Evolutionary conservation across 2,888 invertebrate species (phyloP).

Genomic region (Drymonia ruficornis): DNA sequence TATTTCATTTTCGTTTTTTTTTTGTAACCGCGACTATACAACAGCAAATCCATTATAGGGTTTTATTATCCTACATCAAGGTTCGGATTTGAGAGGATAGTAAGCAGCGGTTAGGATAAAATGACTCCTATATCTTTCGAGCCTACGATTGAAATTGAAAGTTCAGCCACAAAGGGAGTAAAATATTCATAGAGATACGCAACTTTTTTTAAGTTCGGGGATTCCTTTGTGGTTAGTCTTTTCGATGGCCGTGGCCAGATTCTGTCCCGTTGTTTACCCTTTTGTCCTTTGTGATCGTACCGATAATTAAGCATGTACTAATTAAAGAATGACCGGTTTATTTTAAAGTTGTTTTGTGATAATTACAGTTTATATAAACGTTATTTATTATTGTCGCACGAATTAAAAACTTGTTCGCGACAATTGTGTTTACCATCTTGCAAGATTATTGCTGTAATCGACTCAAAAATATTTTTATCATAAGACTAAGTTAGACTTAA

Average conservation of each 20-base stretch:
- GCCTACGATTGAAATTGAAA: slow-evolving; percentile 59
- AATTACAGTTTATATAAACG: slow-evolving; percentile 19
- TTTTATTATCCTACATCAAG: slow-evolving; percentile 78
- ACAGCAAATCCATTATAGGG: slow-evolving; percentile 74
- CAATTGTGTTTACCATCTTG: slow-evolving; percentile 22
- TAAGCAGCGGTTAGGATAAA: slow-evolving; percentile 45
- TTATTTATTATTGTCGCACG: slow-evolving; percentile 25
- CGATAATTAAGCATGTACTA: slow-evolving; percentile 36
- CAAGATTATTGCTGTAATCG: slow-evolving; percentile 13
- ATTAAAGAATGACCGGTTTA: slow-evolving; percentile 30
- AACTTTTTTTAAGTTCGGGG: slow-evolving; percentile 63
- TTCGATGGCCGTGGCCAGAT: slow-evolving; percentile 41
- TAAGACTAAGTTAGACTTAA: neutral
- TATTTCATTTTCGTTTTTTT: slow-evolving; percentile 61
- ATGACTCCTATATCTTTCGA: slow-evolving; percentile 47
- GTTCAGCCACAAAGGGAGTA: slow-evolving; percentile 48
- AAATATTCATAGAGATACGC: slow-evolving; percentile 67
- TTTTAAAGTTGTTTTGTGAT: slow-evolving; percentile 25
- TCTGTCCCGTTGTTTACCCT: slow-evolving; percentile 49
- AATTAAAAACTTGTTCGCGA: slow-evolving; percentile 28
- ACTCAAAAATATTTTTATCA: neutral
- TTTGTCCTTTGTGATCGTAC: slow-evolving; percentile 35
- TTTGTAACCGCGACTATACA: slow-evolving; percentile 61
- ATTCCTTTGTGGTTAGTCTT: slow-evolving; percentile 69
- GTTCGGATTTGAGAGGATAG: slow-evolving; percentile 67